Evolutionary conservation across 2,113 vertebrate species (phyloP), one percentile per base, ranked within the genome.

Genomic region (Hypanus sabinus): DNA sequence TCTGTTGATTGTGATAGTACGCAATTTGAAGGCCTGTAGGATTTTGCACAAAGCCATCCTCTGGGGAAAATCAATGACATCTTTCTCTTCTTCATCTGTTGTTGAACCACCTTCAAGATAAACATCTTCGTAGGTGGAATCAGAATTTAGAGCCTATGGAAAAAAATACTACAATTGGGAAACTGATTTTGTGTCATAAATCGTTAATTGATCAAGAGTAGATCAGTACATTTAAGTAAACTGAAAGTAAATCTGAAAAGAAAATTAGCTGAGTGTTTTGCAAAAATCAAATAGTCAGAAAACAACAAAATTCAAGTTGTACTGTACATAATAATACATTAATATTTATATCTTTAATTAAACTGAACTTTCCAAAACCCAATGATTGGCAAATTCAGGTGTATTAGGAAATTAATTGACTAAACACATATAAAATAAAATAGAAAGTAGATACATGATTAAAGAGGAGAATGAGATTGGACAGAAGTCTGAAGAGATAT

Each of bases 1-100:
- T 94, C 98, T 95, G 94, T 96, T 94, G 73, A 99, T 97, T 91
- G 98, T 99, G 95, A 98, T 94, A 0, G 95, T 87, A 0, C 98
- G 97, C 7, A 96, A 10, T 0, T 94, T 95, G 94, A 99, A 97
- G 18, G 97, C 97, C 0, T 96, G 97, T 30, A 99, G 96, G 30
- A 95, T 87, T 0, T 96, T 94, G 75, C 97, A 98, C 95, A 98
- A 96, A 88, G 95, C 94, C 94, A 96, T 75, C 71, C 97, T 95
- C 6, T 95, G 91, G 22, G 91, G 70, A 71, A 93, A 93, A 22
- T 71, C 27, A 30, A 36, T 70, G n/a, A 3, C 62, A 9, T 5
- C 36, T 73, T 27, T 93, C 33, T 93, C 90, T 46, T 73, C 90
- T 68, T 38, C 36, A 12, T 93, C 38, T 75, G 22, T 73, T 73